A percentile compares a stretch with the other conserved stretches of the same genome.
Conservation (phyloP, 2,113 vertebrate genomes). For the Protobothrops flavoviridis region DNA sequence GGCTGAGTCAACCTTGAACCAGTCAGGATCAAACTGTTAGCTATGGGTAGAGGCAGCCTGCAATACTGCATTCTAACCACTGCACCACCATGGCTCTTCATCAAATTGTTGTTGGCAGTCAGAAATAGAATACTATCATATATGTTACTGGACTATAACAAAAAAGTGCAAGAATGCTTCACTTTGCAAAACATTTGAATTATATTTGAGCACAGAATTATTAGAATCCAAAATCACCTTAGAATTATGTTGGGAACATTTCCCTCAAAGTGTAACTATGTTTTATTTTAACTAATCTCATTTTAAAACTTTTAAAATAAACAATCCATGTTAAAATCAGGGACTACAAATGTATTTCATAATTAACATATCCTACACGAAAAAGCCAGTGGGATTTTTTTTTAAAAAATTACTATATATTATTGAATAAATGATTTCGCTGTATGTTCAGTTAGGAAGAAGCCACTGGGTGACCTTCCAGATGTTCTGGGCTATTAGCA, state of each 20-base stretch:
- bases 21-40: too few relatives aligned
- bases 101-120: too few relatives aligned
- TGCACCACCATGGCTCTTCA: too few relatives aligned
- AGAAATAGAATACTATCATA: neutral
- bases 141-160: neutral
- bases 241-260: neutral
- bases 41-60: too few relatives aligned
- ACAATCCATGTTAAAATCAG: neutral
- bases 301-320: neutral
- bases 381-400: neutral
- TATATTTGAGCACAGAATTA: neutral
- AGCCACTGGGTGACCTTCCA: neutral
- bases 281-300: neutral
- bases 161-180: neutral
- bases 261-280: neutral
- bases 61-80: too few relatives aligned
- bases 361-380: neutral
- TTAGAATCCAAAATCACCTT: neutral
- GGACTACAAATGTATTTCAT: neutral
- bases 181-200: neutral
- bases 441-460: neutral
- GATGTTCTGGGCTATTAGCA: neutral
- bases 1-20: too few relatives aligned
- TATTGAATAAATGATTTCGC: neutral
- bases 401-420: neutral